These are phyloP conservation scores for Serranus cabrilla DNA, from an alignment of 2,797 vertebrate species.

Conservation along the genomic window DNA sequence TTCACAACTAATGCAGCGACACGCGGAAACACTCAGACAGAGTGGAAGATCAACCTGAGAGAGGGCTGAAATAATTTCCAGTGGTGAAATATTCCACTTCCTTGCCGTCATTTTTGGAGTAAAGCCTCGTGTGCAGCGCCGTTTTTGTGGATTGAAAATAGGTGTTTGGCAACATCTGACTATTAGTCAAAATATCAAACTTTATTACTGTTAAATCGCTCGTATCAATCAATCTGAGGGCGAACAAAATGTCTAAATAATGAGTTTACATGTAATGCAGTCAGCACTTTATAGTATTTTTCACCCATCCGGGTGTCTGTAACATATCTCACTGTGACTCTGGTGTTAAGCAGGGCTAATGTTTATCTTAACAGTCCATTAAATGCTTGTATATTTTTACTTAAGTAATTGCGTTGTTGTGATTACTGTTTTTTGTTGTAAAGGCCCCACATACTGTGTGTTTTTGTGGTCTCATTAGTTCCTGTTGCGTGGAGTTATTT, in stretches of 20 bases:
- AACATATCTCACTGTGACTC: background rate
- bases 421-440: background rate
- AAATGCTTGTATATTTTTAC: background rate
- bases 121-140: slow-evolving; percentile 14
- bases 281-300: background rate
- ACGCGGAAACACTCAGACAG: background rate
- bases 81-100: slow-evolving; percentile 58
- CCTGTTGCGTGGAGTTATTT: background rate
- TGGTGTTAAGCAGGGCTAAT: background rate
- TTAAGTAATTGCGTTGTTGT: background rate
- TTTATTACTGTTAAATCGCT: slow-evolving; percentile 19
- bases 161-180: slow-evolving; percentile 18
- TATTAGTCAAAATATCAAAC: slow-evolving; percentile 26
- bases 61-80: slow-evolving; percentile 40
- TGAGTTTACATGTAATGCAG: background rate
- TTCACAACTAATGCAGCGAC: slow-evolving; percentile 2
- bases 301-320: background rate
- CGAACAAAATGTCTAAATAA: slow-evolving; percentile 10
- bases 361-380: background rate
- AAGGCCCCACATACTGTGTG: too few relatives aligned
- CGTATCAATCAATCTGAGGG: slow-evolving; percentile 15
- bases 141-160: slow-evolving; percentile 26
- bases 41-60: slow-evolving; percentile 17
- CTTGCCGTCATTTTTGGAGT: slow-evolving; percentile 29
- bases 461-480: background rate